Evolutionary conservation across 2,797 vertebrate genomes (phyloP).

Genomic region (Echiichthys vipera): DNA sequence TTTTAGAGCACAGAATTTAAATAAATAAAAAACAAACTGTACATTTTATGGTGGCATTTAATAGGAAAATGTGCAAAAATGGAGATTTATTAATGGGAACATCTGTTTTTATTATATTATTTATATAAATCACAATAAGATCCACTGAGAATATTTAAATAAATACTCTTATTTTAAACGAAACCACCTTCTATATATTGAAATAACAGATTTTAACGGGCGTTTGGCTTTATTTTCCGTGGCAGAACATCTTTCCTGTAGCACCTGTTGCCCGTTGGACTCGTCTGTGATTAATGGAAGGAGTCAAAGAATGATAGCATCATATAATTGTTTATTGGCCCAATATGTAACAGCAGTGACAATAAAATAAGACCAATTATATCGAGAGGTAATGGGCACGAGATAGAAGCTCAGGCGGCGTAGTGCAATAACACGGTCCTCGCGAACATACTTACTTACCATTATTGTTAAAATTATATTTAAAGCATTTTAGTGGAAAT

Average conservation of each 20-base stretch:
- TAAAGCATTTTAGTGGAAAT: constrained; percentile 63
- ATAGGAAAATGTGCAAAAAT: neutral
- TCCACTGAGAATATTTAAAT: neutral
- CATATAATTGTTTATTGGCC: constrained; percentile 52
- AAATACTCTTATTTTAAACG: neutral
- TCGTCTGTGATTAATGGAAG: constrained; percentile 28
- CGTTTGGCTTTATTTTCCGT: neutral
- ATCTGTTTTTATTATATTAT: neutral
- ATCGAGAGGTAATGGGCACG: constrained; percentile 39
- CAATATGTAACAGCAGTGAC: constrained; percentile 41
- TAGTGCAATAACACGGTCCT: constrained; percentile 16
- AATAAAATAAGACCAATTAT: constrained; percentile 52
- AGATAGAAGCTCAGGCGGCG: constrained; percentile 25
- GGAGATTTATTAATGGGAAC: neutral
- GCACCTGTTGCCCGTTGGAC: constrained; percentile 61
- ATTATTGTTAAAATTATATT: constrained; percentile 62
- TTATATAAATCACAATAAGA: neutral
- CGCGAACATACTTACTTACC: constrained; percentile 45
- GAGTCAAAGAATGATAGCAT: constrained; percentile 25
- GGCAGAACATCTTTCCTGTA: neutral
- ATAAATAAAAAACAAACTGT: neutral
- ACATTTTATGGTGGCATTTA: neutral
- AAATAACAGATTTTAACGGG: neutral
- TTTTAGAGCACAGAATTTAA: neutral
- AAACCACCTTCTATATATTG: neutral